These are phyloP conservation scores for Seriola rivoliana DNA, from an alignment of 2,113 vertebrate species.

Conservation along the genomic window DNA sequence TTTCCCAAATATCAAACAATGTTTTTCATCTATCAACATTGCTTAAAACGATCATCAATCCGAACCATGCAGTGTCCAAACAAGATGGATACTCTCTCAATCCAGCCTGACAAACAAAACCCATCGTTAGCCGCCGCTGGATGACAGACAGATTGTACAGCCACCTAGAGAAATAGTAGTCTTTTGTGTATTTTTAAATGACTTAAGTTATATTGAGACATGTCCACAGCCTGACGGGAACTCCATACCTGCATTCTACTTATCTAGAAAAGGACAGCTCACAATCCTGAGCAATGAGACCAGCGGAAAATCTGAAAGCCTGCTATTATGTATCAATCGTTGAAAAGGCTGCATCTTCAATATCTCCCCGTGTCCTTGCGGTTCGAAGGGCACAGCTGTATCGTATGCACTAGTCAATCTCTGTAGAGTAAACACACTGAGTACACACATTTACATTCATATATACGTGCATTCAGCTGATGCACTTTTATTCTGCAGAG, in stretches of 20 bases:
- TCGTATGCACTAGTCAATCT: constrained; percentile 16
- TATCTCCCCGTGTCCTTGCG: constrained; percentile 45
- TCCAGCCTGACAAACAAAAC: background rate
- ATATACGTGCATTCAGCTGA: constrained; percentile 38
- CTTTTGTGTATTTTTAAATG: background rate
- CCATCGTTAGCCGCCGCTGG: background rate
- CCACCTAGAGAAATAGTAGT: background rate
- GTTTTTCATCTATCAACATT: no score
- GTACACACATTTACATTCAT: constrained; percentile 52
- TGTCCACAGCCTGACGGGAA: background rate
- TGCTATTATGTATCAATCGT: constrained; percentile 31
- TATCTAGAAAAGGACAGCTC: constrained; percentile 13
- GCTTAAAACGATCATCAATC: no score
- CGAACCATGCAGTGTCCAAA: background rate
- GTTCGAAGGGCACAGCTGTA: constrained; percentile 53
- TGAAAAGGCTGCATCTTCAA: constrained; percentile 51
- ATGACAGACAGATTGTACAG: background rate
- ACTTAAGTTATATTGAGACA: background rate
- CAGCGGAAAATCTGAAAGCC: constrained; percentile 17
- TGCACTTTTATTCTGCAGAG: constrained; percentile 27
- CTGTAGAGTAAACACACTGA: constrained; percentile 19
- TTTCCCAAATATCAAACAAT: no score
- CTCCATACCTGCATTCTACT: background rate
- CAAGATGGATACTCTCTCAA: background rate
- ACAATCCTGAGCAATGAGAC: background rate